Base-by-base conservation (phyloP, 2,797 vertebrate genomes). In the Ceryle rudis region DNA sequence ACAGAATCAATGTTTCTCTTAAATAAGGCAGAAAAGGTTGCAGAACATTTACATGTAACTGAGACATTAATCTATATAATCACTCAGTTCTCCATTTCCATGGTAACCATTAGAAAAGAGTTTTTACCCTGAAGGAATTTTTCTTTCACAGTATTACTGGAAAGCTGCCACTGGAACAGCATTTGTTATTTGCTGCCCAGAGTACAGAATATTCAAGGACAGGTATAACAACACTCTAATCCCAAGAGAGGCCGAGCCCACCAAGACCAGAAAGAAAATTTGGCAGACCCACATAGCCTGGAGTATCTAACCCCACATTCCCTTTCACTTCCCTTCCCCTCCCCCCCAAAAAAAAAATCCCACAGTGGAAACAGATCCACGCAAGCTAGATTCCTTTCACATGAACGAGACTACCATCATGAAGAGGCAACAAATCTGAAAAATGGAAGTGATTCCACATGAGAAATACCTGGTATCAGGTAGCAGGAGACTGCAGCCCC, bases 11-110 rank as follows among this genome's bases (percentile, higher is more conserved):
- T 70, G 47, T 44, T 82, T 58, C 74, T 80, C 55, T 71, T 89
- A 89, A 73, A 71, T 70, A 85, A 80, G 14, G 28, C 81, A 90
- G 65, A 75, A 74, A 84, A 93, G 52, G 52, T 28, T 92, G 79
- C 29, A 77, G 74, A 91, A 87, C 26, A 70, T 87, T 77, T 91
- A 89, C 31, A 81, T 71, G 44, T 73, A 93, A 52, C 86, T 14
- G 64, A 86, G 79, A 82, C 88, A 94, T 28, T 91, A 90, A 93
- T 86, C 89, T 77, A 69, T 71, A 83, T 13, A 86, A 90, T 72
- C 70, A 57, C 26, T 61, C 54, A 47, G 52, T 92, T 91, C 84
- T 81, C 57, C 21, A 69, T 93, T 94, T 89, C 96, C 71, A 93
- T 82, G 44, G 90, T 58, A 96, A 96, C 90, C 37, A 67, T 67